Base-by-base conservation (phyloP, 2,888 invertebrate genomes). In the Choristoneura rosaceana region DNA sequence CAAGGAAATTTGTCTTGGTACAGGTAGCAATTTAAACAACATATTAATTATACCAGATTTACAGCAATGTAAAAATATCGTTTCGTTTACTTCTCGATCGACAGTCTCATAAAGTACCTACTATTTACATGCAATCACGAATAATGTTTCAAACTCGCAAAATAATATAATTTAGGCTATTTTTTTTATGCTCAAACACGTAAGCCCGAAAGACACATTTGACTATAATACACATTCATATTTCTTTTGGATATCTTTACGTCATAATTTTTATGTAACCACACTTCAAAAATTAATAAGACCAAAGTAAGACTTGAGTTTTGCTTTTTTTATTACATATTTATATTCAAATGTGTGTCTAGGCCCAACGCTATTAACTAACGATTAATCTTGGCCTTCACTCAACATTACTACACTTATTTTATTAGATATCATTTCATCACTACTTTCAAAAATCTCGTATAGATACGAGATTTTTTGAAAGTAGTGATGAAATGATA, bases 111-210 rank as follows among this genome's bases (percentile, higher is more conserved):
- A 58, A 63, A 17, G 17, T 43, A 67, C 38, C 38, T 38, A 38
- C 62, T 71, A 71, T 71, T 61, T 67, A 71, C 67, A 71, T 67
- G 50, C 50, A 62, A 63, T 62, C 67, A 52, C 61, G 58, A 67
- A 61, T 71, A 62, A 62, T 67, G 17, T 14, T 38, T 59, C 38
- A 52, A 66, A 55, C 41, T 47, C 59, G 34, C 45, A 67, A 68
- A 25, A 68, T 14, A 68, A 60, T 34, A 15, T 52, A 38, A 14
- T 52, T 58, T 61, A 60, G 68, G 68, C 68, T 60, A 60, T 67
- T 7, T 7, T 66, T 55, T 55, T 34, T 33, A 66, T 66, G 67
- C 67, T 68, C 59, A 38, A 33, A 60, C 15, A 60, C 59, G 34
- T 60, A 12, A 55, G 12, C 55, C 55, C 55, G 55, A n/a, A n/a